Evolutionary conservation across 2,113 vertebrate species (phyloP), one percentile per base, ranked within the genome.

Genomic region (Galeopterus variegatus): DNA sequence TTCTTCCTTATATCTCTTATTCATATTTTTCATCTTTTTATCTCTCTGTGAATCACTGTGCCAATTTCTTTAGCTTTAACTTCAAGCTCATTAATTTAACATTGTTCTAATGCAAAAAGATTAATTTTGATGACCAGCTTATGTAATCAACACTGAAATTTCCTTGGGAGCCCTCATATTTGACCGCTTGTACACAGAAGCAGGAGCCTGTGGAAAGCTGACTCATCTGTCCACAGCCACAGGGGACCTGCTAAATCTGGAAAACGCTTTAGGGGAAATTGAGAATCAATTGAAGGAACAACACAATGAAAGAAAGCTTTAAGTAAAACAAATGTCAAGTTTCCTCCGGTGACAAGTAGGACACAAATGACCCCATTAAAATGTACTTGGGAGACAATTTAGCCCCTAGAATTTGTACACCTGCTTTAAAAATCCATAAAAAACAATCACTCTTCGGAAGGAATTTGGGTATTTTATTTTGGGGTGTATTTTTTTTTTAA

Each of bases 291-390:
- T 75, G 24, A 88, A 96, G 85, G 65, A 90, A 4, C 10, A 82
- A 85, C 50, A 54, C 31, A 77, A 81, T 67, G 73, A 87, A 84
- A 82, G 58, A 90, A 69, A 94, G 33, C 60, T 96, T 92, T 62
- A 76, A 64, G 50, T 54, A 85, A 93, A 86, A 88, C 64, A 80
- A 97, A 94, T 86, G 72, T 83, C 69, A 88, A 79, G 26, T 75
- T 86, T 83, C 45, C 23, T 93, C 50, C 48, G 41, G 82, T 95
- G 67, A 97, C 64, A 95, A 87, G 54, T 36, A 72, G 36, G 75
- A 91, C 33, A 86, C 81, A 96, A 97, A 95, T 86, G 69, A 80
- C 26, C 87, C 54, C 69, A 82, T 94, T 93, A 86, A 96, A 77
- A 94, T 88, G 31, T 85, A 82, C 81, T 85, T 86, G 69, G 70